phyloP scores from a whole-genome alignment of 2,113 vertebrate species.

The Antechinus stuartii region DNA sequence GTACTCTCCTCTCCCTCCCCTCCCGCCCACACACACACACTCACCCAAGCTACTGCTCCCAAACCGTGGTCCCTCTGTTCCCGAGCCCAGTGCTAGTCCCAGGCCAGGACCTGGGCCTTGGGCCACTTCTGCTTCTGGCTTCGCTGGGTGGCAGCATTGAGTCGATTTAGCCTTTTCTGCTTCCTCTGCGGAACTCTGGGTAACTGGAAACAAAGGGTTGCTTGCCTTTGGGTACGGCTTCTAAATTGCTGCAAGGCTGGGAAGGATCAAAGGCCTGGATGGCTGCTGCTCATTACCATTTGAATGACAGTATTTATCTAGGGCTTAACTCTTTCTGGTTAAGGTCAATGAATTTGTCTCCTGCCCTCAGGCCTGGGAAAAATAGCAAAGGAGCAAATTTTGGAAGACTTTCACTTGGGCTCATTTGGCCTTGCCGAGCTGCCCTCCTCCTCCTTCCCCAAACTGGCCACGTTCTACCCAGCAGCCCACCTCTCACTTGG shows the following conservation, averaged over 20 bases:
- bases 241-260: conserved; percentile 49
- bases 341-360: conserved; percentile 46
- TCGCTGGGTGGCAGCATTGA: neutral
- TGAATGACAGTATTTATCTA: conserved; percentile 58
- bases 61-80: neutral
- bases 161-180: conserved; percentile 56
- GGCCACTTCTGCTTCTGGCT: no score
- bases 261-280: conserved; percentile 39
- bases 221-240: conserved; percentile 17
- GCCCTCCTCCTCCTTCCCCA: neutral
- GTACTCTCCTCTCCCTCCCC: no score
- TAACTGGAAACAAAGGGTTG: conserved; percentile 57
- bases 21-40: no score
- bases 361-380: conserved; percentile 49
- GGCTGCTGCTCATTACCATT: conserved; percentile 53
- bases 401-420: conserved; percentile 5
- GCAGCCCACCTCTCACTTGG: conserved; percentile 22
- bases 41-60: no score
- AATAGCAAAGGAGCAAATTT: conserved; percentile 19
- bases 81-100: neutral
- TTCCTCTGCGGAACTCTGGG: conserved; percentile 13
- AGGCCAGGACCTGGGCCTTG: no score
- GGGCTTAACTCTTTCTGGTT: conserved; percentile 42
- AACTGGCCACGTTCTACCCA: neutral
- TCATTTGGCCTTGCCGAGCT: conserved; percentile 13